Base-by-base conservation (phyloP, 2,888 invertebrate genomes). In the Hypena proboscidalis region DNA sequence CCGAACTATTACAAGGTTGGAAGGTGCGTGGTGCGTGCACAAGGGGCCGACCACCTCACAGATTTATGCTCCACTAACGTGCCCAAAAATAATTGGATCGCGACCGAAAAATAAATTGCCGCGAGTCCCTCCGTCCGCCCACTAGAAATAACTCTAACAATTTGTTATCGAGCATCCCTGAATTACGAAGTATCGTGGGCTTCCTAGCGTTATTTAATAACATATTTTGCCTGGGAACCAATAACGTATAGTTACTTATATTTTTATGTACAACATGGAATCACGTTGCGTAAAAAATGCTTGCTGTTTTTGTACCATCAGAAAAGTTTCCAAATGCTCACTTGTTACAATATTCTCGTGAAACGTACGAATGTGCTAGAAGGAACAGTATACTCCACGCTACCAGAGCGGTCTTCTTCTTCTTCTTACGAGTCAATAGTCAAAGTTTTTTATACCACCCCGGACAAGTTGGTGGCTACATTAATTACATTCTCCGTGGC, bases 71-170 rank as follows among this genome's bases (percentile, higher is more conserved):
- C 70, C 75, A 80, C 80, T 81, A 85, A 80, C 85, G 77, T 80
- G 82, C 83, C 85, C 81, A 77, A 83, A 88, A 90, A 89, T 89
- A 89, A 90, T 89, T 89, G 88, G 87, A 83, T 80, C 68, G 77
- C 78, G 77, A 81, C 80, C 85, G 85, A 84, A 85, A 87, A 85
- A 90, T 88, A 89, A 87, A 86, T 87, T 80, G 83, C 74, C 67
- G 66, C 67, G 57, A 66, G 61, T 63, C 64, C 67, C 56, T 58
- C 58, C 66, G 52, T 60, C 61, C 64, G 60, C 60, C 68, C 69
- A 58, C 78, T 75, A 73, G 74, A 72, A 77, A 74, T 74, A 75
- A 74, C 76, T 77, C 69, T 58, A 73, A 77, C 77, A 77, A 80
- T 82, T 84, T 83, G 77, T 83, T 85, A 81, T 80, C 76, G 71